These are phyloP conservation scores for Parnassius apollo DNA, from an alignment of 2,888 invertebrate genomes.

Conservation along the genomic window DNA sequence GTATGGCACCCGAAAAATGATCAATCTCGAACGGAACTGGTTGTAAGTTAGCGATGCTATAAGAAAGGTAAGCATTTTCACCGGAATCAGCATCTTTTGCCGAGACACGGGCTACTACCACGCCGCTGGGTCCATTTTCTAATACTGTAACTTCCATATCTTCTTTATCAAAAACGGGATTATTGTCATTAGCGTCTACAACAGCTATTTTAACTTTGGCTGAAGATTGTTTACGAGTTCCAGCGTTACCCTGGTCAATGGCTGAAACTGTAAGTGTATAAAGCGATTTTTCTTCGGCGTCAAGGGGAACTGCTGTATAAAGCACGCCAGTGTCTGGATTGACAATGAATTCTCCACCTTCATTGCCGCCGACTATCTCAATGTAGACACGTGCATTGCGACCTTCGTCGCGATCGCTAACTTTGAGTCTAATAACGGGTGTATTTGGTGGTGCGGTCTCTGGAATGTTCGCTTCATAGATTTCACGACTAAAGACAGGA, in stretches of 20 bases:
- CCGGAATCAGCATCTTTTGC: constrained; percentile 95
- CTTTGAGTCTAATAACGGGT: constrained; percentile 92
- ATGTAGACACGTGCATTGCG: constrained; percentile 91
- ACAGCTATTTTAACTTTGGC: constrained; percentile 95
- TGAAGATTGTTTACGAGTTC: constrained; percentile 91
- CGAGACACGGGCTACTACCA: constrained; percentile 89
- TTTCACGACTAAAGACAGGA: constrained; percentile 92
- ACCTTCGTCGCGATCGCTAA: constrained; percentile 91
- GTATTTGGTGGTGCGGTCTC: constrained; percentile 95
- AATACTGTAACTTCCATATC: constrained; percentile 87
- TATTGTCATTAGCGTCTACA: constrained; percentile 96
- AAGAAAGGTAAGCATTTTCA: constrained; percentile 97
- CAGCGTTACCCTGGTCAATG: constrained; percentile 92
- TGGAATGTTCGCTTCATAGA: constrained; percentile 92
- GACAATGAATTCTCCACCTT: constrained; percentile 92
- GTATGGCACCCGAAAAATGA: constrained; percentile 94
- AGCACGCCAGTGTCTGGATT: constrained; percentile 94
- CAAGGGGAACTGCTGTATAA: constrained; percentile 89
- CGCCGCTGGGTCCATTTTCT: constrained; percentile 94
- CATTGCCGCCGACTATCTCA: constrained; percentile 95
- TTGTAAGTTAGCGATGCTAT: constrained; percentile 94
- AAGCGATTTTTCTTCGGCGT: constrained; percentile 91
- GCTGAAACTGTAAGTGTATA: constrained; percentile 95
- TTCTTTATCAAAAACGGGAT: constrained; percentile 90
- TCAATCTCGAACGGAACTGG: constrained; percentile 97